Evolutionary conservation across 2,797 vertebrate species (phyloP).

Genomic region (Labroides dimidiatus): DNA sequence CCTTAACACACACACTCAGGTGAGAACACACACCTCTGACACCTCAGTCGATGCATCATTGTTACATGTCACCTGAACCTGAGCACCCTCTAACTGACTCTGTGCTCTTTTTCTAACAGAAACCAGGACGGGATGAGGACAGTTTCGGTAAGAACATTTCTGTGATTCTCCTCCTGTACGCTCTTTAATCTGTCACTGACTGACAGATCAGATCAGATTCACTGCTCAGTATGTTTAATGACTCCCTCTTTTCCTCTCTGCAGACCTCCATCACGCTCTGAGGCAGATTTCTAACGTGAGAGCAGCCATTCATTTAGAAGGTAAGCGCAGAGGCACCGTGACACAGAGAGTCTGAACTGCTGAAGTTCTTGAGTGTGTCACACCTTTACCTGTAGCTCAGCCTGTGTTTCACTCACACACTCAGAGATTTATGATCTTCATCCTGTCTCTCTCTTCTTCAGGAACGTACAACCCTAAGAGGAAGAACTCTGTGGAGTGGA

Average conservation of each 20-base stretch:
- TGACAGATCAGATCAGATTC: no score
- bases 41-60: neutral
- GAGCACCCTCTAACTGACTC: neutral
- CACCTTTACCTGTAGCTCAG: no score
- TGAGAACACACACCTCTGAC: conserved; percentile 28
- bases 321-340: conserved; percentile 48
- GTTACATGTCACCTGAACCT: neutral
- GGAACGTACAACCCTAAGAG: conserved; percentile 39
- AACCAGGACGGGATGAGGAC: neutral
- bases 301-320: conserved; percentile 82
- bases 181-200: no score
- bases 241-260: neutral
- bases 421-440: neutral
- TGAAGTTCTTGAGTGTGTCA: no score
- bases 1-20: conserved; percentile 51
- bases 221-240: no score
- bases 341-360: no score
- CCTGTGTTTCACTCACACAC: no score
- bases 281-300: conserved; percentile 70
- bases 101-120: conserved; percentile 39
- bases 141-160: conserved; percentile 41
- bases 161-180: neutral
- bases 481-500: conserved; percentile 66
- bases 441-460: conserved; percentile 36
- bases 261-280: conserved; percentile 69